These are phyloP conservation scores for Theretra japonica DNA, from an alignment of 2,888 invertebrate genomes.

Conservation along the genomic window DNA sequence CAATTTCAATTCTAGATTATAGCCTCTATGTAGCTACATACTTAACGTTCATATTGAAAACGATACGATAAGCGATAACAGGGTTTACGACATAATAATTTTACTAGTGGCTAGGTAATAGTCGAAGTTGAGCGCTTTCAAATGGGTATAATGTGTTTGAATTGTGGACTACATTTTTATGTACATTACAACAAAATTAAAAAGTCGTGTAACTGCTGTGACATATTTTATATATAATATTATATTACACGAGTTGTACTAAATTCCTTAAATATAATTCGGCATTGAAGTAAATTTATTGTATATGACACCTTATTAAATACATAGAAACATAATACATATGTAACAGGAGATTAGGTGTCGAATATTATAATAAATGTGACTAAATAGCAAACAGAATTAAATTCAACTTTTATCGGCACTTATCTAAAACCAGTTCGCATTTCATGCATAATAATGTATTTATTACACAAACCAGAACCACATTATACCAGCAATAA, in stretches of 20 bases:
- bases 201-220: too few species aligned
- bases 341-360: neutral
- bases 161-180: too few species aligned
- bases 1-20: constrained; percentile 61
- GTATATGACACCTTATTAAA: neutral
- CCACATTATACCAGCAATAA: neutral
- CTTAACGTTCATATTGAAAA: constrained; percentile 47
- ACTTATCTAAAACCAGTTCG: neutral
- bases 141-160: neutral
- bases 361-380: neutral
- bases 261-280: too few species aligned
- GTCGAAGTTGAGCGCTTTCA: constrained; percentile 29
- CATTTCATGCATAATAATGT: neutral
- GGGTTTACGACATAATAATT: constrained; percentile 47
- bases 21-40: constrained; percentile 43
- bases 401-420: neutral
- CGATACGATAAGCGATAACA: constrained; percentile 45
- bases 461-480: neutral
- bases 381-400: neutral
- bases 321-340: neutral
- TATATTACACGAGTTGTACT: too few species aligned
- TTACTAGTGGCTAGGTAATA: constrained; percentile 41
- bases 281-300: too few species aligned
- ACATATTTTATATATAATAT: too few species aligned
- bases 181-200: too few species aligned